phyloP scores from a whole-genome alignment of 2,113 vertebrate species.

The Pungitius pungitius region DNA sequence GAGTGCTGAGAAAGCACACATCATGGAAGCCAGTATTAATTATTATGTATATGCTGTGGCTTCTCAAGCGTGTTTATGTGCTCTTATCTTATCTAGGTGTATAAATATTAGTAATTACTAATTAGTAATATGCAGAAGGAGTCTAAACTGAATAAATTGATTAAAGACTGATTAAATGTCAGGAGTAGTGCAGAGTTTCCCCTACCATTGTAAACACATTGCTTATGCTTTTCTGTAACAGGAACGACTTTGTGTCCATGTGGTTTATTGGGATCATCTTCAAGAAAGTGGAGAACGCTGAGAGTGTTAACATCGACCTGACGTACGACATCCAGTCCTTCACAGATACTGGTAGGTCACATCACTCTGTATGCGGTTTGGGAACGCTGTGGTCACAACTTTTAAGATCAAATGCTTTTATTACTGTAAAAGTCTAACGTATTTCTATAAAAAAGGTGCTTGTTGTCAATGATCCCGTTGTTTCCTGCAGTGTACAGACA shows the following conservation, averaged over 20 bases:
- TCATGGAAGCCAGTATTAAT: not conserved
- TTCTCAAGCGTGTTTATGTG: not conserved
- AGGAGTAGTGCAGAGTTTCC: too few species aligned
- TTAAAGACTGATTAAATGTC: too few species aligned
- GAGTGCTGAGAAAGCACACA: too few species aligned
- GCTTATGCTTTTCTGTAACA: conserved; percentile 65
- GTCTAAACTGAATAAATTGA: too few species aligned
- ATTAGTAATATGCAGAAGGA: too few species aligned
- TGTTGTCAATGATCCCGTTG: not conserved
- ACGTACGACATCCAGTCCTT: conserved; percentile 96
- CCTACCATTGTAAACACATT: not conserved
- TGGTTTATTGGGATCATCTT: conserved; percentile 98
- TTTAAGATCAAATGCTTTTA: not conserved
- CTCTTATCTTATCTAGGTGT: not conserved
- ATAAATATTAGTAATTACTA: too few species aligned
- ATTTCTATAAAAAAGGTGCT: too few species aligned
- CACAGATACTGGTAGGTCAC: conserved; percentile 88
- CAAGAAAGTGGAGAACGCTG: conserved; percentile 92
- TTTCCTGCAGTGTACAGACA: conserved; percentile 91
- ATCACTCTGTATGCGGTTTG: not conserved
- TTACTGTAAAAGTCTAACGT: too few species aligned
- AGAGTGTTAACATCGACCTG: conserved; percentile 93
- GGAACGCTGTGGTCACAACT: not conserved
- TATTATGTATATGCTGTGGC: not conserved
- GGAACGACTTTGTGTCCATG: conserved; percentile 90